Conservation (phyloP, 2,113 vertebrate species). For the Corvus cornix region DNA sequence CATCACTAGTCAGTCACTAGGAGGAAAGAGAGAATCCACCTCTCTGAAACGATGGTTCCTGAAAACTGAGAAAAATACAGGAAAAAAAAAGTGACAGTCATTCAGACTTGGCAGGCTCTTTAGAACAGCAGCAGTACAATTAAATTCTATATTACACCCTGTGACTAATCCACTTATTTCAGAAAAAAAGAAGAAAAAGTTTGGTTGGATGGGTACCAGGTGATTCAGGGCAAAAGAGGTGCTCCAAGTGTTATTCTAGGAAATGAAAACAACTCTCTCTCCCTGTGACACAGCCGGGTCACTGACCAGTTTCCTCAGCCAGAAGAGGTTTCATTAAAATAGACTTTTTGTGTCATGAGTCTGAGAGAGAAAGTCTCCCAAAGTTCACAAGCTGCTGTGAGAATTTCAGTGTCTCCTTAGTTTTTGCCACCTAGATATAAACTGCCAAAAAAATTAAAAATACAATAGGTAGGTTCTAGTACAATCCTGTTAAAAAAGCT, state of each 20-base stretch:
- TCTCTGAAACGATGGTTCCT: not conserved
- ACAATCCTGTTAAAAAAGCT: not conserved
- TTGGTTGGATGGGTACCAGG: not conserved
- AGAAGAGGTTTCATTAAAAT: not conserved
- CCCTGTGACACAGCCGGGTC: not conserved
- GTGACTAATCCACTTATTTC: not conserved
- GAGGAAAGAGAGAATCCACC: not conserved
- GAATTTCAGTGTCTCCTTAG: not conserved
- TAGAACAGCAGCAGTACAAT: not conserved
- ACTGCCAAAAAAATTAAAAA: not conserved
- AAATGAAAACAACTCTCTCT: not conserved
- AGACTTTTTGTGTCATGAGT: not conserved
- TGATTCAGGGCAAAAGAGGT: not conserved
- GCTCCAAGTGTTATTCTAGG: not conserved
- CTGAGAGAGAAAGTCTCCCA: not conserved
- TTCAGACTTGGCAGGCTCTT: not conserved
- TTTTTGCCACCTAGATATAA: not conserved
- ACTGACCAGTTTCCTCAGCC: not conserved
- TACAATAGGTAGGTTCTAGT: not conserved
- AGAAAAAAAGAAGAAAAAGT: not conserved
- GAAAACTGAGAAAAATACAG: not conserved
- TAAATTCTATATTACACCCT: not conserved
- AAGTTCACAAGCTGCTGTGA: not conserved
- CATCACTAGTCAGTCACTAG: not conserved
- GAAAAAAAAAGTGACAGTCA: fast-evolving